phyloP scores from a whole-genome alignment of 2,797 vertebrate genomes.

The Martes flavigula region DNA sequence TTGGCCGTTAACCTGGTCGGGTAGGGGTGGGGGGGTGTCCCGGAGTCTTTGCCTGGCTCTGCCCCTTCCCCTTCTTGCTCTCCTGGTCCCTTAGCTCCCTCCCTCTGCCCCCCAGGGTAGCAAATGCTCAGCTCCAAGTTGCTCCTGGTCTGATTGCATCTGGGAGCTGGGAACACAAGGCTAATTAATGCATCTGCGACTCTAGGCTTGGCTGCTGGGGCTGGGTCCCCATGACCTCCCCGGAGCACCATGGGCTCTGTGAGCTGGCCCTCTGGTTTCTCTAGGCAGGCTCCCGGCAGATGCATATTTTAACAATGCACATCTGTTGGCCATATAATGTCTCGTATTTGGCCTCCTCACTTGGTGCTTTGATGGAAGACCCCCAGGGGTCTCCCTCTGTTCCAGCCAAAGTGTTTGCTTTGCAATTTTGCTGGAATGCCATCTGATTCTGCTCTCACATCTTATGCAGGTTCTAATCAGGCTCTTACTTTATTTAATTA shows the following conservation, averaged over 20 bases:
- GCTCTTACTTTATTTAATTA: constrained; percentile 87
- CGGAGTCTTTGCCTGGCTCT: accelerated
- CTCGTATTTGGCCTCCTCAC: constrained; percentile 80
- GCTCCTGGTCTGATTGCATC: constrained; percentile 74
- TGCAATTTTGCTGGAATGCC: constrained; percentile 80
- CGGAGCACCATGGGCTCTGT: constrained; percentile 53
- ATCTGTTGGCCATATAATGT: constrained; percentile 82
- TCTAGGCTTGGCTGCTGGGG: constrained; percentile 73
- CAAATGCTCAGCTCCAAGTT: constrained; percentile 69
- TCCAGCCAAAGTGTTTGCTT: constrained; percentile 86
- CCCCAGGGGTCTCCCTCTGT: constrained; percentile 77
- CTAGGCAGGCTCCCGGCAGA: constrained; percentile 64
- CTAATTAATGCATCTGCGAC: constrained; percentile 84
- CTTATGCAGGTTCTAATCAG: constrained; percentile 83
- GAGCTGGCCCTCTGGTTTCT: constrained; percentile 79
- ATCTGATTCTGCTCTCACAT: constrained; percentile 81
- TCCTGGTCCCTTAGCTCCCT: neutral
- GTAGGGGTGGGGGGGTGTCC: too few species aligned
- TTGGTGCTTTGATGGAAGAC: constrained; percentile 84
- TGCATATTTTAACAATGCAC: constrained; percentile 81
- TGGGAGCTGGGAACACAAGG: constrained; percentile 74
- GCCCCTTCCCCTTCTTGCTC: neutral
- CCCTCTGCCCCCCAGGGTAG: constrained; percentile 33
- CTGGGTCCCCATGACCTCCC: constrained; percentile 50
- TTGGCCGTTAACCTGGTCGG: accelerated